Base-by-base conservation (phyloP, 2,888 invertebrate genomes). In the Troides aeacus region DNA sequence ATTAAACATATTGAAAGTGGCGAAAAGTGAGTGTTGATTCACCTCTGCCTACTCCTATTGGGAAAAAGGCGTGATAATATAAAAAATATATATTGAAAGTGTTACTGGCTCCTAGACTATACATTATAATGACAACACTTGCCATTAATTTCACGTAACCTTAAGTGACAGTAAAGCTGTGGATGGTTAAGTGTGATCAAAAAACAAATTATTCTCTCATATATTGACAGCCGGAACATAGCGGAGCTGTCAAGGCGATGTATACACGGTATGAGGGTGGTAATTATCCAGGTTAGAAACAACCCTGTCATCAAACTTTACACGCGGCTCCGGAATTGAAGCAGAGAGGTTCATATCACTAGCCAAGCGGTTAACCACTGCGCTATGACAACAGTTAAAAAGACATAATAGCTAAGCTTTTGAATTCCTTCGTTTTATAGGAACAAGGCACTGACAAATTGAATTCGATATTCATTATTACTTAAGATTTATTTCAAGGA, bases 371-470 rank as follows among this genome's bases (percentile, higher is more conserved):
- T 30, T 30, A 30, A 30, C 30, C 30, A 30, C 30, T 30, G 30
- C 30, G 30, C 30, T 5, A 30, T 30, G 39, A 39, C 1, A 10
- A 39, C 67, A 62, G 62, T 58, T 62, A n/a, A 70, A 17, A 15
- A 50, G 12, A 17, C 4, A 68, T 71, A 72, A 71, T 71, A 63
- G 72, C 68, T 71, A 74, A 70, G 69, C 63, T 58, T 70, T 72
- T 66, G 58, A 67, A 69, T 66, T 59, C 46, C 30, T 68, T 62
- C 69, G 71, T 62, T 58, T 69, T 64, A 50, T 67, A 69, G 70
- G 69, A 39, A 68, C 66, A 74, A 75, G 74, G 74, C 74, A 75
- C 74, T 74, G 71, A 60, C 10, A 74, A 75, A 72, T 73, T 72
- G 39, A 73, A 72, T 17, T 59, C 63, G 63, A 67, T 42, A 10